Evolutionary conservation across 2,888 invertebrate species (phyloP).

Genomic region (Ophioninae sp.): DNA sequence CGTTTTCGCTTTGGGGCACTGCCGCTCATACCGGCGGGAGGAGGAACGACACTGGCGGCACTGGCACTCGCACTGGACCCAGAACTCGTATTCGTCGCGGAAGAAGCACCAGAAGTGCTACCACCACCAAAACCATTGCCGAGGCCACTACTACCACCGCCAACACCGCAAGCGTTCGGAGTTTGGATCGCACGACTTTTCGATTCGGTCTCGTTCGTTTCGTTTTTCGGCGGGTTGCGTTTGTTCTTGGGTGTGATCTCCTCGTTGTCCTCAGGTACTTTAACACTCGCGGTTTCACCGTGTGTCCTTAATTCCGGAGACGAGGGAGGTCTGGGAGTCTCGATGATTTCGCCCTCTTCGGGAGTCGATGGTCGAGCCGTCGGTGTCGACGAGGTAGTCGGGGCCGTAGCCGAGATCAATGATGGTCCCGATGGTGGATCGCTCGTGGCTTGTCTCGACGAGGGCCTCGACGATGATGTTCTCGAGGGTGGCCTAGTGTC

Average conservation of each 20-base stretch:
- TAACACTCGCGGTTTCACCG: conserved; percentile 63
- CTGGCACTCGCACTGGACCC: conserved; percentile 57
- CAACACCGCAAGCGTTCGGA: conserved; percentile 57
- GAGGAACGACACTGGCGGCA: conserved; percentile 64
- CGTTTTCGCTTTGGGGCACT: conserved; percentile 75
- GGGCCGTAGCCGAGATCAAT: not conserved
- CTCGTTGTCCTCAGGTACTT: conserved; percentile 61
- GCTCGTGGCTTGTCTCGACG: conserved; percentile 57
- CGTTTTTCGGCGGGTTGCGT: conserved; percentile 56
- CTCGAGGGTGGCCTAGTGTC: conserved; percentile 81
- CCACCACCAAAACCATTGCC: not conserved
- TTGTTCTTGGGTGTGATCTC: conserved; percentile 62
- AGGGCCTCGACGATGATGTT: conserved; percentile 62
- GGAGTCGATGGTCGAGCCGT: conserved; percentile 75
- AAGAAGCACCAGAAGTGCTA: conserved; percentile 43
- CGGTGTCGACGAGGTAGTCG: not conserved
- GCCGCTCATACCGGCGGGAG: conserved; percentile 63
- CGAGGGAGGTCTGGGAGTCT: conserved; percentile 71
- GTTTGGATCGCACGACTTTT: conserved; percentile 63
- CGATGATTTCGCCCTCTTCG: conserved; percentile 78
- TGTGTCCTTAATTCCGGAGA: conserved; percentile 69
- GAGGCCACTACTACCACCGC: conserved; percentile 21
- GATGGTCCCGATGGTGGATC: conserved; percentile 28
- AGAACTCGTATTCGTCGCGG: conserved; percentile 57
- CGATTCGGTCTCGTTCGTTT: conserved; percentile 52